Conservation (phyloP, 2,888 invertebrate species). For the Rhyacophila evoluta region DNA sequence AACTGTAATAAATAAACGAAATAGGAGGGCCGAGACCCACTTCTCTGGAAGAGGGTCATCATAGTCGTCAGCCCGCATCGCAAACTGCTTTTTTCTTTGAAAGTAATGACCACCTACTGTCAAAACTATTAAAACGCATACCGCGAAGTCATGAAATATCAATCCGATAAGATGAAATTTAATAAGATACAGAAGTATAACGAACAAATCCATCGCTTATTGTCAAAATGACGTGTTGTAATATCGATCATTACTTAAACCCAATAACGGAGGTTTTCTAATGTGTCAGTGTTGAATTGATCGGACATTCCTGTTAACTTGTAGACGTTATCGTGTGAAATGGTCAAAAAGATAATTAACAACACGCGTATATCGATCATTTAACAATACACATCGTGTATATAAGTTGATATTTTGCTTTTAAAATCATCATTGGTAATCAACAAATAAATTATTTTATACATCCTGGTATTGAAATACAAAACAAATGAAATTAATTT, state of each 20-base stretch:
- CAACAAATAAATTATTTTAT: no score
- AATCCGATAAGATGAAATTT: background rate
- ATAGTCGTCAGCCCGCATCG: conserved; percentile 3
- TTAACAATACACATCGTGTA: no score
- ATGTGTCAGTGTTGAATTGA: no score
- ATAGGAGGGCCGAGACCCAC: background rate
- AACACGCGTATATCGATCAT: no score
- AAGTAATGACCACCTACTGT: background rate
- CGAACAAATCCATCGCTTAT: background rate
- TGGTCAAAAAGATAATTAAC: no score
- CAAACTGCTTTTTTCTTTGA: background rate
- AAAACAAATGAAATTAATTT: no score
- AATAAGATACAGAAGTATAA: background rate
- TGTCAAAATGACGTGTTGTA: background rate
- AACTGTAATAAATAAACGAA: conserved; percentile 24
- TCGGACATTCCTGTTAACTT: no score
- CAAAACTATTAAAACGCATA: background rate
- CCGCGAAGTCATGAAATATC: conserved; percentile 2
- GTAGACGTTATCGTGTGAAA: no score
- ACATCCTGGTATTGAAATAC: no score
- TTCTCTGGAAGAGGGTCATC: background rate
- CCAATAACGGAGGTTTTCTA: background rate
- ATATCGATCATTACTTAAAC: background rate
- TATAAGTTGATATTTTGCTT: no score
- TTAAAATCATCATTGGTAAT: no score